A percentile compares a stretch with the other conserved stretches of the same genome.
phyloP scores from a whole-genome alignment of 2,888 invertebrate genomes.

The Stegana nigrithorax region DNA sequence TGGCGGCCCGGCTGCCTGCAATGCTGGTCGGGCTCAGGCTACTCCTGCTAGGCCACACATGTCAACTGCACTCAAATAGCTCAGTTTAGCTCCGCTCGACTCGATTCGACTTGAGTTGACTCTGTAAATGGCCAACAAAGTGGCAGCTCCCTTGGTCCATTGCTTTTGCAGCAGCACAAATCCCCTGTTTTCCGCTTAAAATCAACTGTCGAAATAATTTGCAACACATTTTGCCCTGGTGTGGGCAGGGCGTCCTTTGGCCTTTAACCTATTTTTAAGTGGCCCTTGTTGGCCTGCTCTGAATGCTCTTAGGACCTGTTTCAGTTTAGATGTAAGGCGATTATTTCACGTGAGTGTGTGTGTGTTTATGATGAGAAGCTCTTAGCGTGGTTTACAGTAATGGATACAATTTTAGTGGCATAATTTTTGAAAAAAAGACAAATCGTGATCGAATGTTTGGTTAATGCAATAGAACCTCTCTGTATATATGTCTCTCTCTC shows the following conservation, averaged over 20 bases:
- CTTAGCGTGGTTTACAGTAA: no score
- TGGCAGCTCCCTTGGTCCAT: background rate
- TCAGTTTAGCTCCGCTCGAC: no score
- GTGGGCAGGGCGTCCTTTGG: conserved; percentile 35
- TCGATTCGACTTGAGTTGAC: no score
- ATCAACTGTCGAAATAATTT: conserved; percentile 67
- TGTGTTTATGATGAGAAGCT: no score
- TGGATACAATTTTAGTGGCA: no score
- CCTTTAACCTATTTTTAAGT: conserved; percentile 20
- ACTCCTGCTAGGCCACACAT: no score
- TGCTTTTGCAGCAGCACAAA: conserved; percentile 23
- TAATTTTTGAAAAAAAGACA: no score
- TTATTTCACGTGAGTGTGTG: background rate
- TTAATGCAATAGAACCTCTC: no score
- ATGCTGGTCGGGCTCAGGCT: no score
- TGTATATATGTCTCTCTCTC: no score
- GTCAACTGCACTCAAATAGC: conserved; percentile 61
- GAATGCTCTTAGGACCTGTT: conserved; percentile 18
- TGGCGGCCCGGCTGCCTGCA: no score
- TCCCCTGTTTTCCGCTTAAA: conserved; percentile 68
- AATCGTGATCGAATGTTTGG: no score
- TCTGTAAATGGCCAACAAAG: conserved; percentile 9
- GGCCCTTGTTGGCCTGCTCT: background rate
- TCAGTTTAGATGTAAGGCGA: conserved; percentile 10
- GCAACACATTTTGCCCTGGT: conserved; percentile 45